Conservation (phyloP, 1,140 invertebrate species). For the Zaprionus capensis region DNA sequence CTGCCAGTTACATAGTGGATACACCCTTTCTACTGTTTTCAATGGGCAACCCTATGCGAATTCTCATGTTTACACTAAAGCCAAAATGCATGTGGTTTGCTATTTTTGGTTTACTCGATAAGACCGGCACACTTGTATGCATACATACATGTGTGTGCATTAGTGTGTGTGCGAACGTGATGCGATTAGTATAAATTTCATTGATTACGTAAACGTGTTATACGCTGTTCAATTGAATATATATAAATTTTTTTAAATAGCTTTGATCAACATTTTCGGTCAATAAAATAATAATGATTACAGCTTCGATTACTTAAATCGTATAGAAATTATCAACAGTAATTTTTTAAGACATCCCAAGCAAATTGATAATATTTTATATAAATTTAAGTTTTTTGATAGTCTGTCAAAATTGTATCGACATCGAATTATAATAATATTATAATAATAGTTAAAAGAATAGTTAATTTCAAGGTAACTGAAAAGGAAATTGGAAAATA, state of each 20-base stretch:
- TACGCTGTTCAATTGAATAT: conserved; percentile 14
- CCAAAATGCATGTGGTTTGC: conserved; percentile 47
- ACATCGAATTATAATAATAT: too few relatives aligned
- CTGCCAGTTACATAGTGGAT: neutral
- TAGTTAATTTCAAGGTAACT: too few relatives aligned
- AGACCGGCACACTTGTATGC: neutral
- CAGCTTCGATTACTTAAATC: too few relatives aligned
- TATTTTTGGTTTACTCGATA: conserved; percentile 18
- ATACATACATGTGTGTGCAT: conserved; percentile 2
- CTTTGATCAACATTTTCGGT: conserved; percentile 21
- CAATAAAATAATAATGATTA: neutral
- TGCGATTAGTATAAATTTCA: conserved; percentile 61
- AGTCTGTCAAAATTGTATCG: too few relatives aligned
- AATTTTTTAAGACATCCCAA: too few relatives aligned
- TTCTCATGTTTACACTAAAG: conserved; percentile 62
- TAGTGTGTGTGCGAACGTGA: conserved; percentile 17
- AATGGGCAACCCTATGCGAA: conserved; percentile 18
- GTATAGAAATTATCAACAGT: neutral
- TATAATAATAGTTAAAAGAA: too few relatives aligned
- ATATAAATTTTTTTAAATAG: neutral
- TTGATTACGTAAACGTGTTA: conserved; percentile 23
- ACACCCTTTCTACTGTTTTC: neutral
- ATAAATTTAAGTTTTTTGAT: too few relatives aligned
- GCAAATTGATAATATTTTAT: too few relatives aligned
- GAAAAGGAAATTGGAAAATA: too few relatives aligned